Conservation (phyloP, 92 coral and sea anemone genomes). For the Zoanthus solanderi region DNA sequence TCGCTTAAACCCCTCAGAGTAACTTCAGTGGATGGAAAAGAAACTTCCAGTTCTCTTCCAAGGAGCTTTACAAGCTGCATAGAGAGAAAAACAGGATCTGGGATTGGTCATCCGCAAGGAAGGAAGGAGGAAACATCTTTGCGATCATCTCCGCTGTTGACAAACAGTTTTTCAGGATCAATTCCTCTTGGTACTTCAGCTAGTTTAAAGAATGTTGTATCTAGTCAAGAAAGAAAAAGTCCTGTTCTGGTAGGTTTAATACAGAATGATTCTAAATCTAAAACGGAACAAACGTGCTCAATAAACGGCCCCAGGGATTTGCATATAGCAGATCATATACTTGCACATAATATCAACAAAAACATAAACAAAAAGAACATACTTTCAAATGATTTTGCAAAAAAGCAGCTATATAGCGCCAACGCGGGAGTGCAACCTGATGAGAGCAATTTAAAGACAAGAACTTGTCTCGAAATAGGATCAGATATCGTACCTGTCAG, state of each 20-base stretch:
- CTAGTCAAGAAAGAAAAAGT: not conserved
- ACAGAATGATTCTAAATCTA: not conserved
- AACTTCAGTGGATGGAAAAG: not conserved
- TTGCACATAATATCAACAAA: not conserved
- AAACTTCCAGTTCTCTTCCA: slow-evolving; percentile 1
- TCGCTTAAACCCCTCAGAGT: not conserved
- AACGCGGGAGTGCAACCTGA: not conserved
- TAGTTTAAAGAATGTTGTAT: not conserved
- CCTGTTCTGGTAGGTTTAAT: not conserved
- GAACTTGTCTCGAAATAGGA: not conserved
- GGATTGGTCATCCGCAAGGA: not conserved
- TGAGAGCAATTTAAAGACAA: not conserved
- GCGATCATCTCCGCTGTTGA: not conserved
- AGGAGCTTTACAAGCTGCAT: not conserved
- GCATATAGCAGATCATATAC: not conserved
- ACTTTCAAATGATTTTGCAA: not conserved
- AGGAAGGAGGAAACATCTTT: no score
- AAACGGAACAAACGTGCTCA: not conserved
- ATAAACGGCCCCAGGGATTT: not conserved
- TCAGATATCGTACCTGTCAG: not conserved
- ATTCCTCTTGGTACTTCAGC: not conserved
- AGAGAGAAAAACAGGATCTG: not conserved
- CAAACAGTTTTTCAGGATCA: not conserved
- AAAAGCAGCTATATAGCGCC: not conserved
- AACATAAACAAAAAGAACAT: not conserved